Evolutionary conservation across 2,797 vertebrate genomes (phyloP), one percentile per base, ranked within the genome.

Genomic region (Thaleichthys pacificus): DNA sequence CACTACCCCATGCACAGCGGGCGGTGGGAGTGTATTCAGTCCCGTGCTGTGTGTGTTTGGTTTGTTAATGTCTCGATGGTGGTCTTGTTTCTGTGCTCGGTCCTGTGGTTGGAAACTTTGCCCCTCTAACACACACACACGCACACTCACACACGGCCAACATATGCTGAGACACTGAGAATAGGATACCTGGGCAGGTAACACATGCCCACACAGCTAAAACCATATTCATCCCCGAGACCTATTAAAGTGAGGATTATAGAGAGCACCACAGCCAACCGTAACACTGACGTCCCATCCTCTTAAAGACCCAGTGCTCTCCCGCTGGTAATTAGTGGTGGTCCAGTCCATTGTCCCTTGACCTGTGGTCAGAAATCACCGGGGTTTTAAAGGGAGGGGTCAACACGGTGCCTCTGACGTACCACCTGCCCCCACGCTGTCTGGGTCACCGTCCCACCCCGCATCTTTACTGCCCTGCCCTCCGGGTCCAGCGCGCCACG

Each of bases 361-460:
- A 79, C 89, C 90, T 75, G 32, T 80, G 83, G 80, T 91, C 85
- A 89, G 90, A 93, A 93, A 93, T 93, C 90, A 93, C 83, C 26
- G 77, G 76, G 80, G 77, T 76, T 87, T 89, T 93, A 93, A 92
- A 91, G 85, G 89, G 72, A 79, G 66, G 66, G 89, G 90, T 90
- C 88, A 91, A 88, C 89, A 42, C 2, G 58, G 84, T 86, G 84
- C 71, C 72, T 77, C 86, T 89, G 88, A 86, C 85, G 79, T 89
- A 87, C 47, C 69, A 70, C 70, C 64, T 35, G 32, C 85, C 80
- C 80, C 85, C 83, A 76, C 73, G 87, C 84, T 82, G 91, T 91
- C 87, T 88, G 89, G 91, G 89, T 89, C 91, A 89, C 83, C 79
- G 71, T 77, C 77, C 86, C 86, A 85, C 86, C 87, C 66, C 79